A percentile compares a stretch with the other conserved stretches of the same genome.
Evolutionary conservation across 1,140 invertebrate genomes (phyloP).

Genomic region (Diploscapter pachys): DNA sequence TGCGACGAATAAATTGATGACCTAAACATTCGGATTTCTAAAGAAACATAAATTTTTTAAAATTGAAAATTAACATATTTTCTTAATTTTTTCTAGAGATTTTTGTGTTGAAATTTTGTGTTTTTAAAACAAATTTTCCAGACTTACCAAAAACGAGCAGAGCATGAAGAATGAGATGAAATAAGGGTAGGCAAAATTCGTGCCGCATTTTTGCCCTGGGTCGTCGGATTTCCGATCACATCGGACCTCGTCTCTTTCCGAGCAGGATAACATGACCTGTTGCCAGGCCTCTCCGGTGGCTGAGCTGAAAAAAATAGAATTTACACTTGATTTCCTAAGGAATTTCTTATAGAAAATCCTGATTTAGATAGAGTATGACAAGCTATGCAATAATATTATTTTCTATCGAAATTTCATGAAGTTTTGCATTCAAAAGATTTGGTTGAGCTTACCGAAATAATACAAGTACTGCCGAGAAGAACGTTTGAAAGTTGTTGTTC

Average conservation of each 20-base stretch:
- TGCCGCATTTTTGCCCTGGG: constrained; percentile 71
- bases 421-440: neutral
- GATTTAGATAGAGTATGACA: neutral
- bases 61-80: neutral
- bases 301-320: constrained; percentile 56
- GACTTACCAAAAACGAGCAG: constrained; percentile 90
- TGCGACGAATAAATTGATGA: constrained; percentile 98
- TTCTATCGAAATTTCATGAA: neutral
- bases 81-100: too few species aligned
- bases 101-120: constrained; percentile 51
- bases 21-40: constrained; percentile 67
- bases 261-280: constrained; percentile 94
- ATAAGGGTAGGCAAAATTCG: constrained; percentile 90
- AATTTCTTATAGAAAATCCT: neutral
- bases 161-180: constrained; percentile 99
- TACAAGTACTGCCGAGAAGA: constrained; percentile 92
- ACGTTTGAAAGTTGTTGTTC: constrained; percentile 99
- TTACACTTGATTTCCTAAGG: neutral
- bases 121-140: constrained; percentile 1
- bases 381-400: neutral
- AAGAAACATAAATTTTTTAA: too few species aligned
- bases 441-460: constrained; percentile 72
- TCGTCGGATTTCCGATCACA: constrained; percentile 73
- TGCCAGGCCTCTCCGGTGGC: constrained; percentile 92
- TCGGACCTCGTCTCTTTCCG: constrained; percentile 67